Evolutionary conservation across 1,140 invertebrate species (phyloP), one percentile per base, ranked within the genome.

Genomic region (Rhyacophila brunnea): DNA sequence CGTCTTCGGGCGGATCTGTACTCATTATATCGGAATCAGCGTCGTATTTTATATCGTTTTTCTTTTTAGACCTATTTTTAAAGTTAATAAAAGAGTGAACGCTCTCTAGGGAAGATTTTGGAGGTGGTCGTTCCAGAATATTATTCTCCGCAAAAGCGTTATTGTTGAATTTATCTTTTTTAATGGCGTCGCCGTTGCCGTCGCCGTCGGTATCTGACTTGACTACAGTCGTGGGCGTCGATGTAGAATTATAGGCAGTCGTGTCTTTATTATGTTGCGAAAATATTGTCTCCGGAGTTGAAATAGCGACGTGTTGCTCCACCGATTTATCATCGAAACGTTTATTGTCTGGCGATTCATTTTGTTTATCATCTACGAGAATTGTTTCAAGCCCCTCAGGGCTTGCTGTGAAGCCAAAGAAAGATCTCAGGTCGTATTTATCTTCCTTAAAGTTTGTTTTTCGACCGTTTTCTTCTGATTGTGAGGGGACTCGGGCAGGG

Each of bases 341-440:
- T 36, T 60, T 19, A 28, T 36, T 35, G 51, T 52, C 36, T 3
- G 34, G 23, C 42, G 19, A 1, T 13, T 13, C 11, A 14, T 35
- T 13, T 6, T 34, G 36, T 44, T 58, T 43, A 15, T 17, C 32
- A 19, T 45, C 44, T 49, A 58, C 56, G 43, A 50, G 44, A 53
- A 14, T 46, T 15, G 45, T 28, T 14, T 61, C 59, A 14, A 17
- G n/a, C 38, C 51, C 53, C 35, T 18, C 28, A 23, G 62, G 62
- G 35, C 32, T 43, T n/a, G 19, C 49, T 32, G 62, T 60, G 48
- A 57, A 56, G 32, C 62, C 62, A 19, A 64, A 64, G 51, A 59
- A 64, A 15, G 62, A 64, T 52, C 62, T 18, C 48, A 64, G 36
- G 38, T 64, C 56, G 47, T 59, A 64, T 64, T 64, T 64, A 52